These are phyloP conservation scores for Lepidothrix coronata DNA, from an alignment of 2,113 vertebrate genomes.

Conservation along the genomic window DNA sequence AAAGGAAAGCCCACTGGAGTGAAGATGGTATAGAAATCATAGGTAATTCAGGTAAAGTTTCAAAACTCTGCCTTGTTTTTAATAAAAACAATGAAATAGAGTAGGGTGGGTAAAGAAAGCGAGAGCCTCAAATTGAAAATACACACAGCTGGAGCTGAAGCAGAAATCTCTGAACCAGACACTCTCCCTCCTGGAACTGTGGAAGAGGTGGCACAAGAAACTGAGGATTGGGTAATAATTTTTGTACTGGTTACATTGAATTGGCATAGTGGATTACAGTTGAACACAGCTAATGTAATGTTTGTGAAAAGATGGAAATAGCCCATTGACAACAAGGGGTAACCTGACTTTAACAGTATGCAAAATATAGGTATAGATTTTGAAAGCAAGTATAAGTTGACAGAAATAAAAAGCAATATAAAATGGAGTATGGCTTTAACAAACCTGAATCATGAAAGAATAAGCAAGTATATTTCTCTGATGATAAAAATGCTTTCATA, in stretches of 20 bases:
- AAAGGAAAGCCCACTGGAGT: not conserved
- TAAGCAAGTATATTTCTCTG: not conserved
- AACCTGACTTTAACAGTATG: not conserved
- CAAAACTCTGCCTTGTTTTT: not conserved
- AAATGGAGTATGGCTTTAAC: not conserved
- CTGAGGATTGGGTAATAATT: not conserved
- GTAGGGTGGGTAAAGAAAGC: not conserved
- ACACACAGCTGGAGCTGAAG: not conserved
- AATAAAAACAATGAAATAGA: not conserved
- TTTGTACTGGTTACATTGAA: not conserved
- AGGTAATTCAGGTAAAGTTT: not conserved
- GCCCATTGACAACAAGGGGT: not conserved
- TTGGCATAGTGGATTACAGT: accelerated
- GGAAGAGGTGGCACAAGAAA: not conserved
- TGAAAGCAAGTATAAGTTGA: not conserved
- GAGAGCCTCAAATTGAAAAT: not conserved
- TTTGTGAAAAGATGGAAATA: not conserved
- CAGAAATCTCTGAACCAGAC: not conserved
- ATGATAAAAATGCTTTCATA: not conserved
- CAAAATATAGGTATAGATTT: not conserved
- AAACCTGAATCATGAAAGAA: not conserved
- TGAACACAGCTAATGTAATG: not conserved
- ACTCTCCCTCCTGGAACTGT: not conserved
- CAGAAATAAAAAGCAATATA: not conserved
- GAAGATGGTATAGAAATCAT: not conserved